Percentiles rank a stretch among this genome's conserved stretches.
These are phyloP conservation scores for Nothura maculosa DNA, from an alignment of 2,797 vertebrate genomes.

Conservation along the genomic window DNA sequence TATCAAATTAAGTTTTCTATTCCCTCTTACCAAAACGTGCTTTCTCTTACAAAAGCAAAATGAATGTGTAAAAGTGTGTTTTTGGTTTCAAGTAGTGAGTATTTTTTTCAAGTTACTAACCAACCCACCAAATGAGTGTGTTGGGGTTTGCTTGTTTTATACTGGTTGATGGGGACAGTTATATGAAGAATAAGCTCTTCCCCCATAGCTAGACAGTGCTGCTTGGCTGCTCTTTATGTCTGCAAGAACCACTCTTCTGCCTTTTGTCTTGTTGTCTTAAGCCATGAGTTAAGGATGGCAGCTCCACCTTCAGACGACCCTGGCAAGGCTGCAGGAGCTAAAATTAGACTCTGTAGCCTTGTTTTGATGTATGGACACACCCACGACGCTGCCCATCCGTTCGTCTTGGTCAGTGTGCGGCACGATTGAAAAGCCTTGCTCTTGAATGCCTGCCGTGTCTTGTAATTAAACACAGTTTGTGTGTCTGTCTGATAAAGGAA, in stretches of 20 bases:
- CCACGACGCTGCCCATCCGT: background rate
- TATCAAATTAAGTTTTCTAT: background rate
- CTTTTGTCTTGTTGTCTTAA: background rate
- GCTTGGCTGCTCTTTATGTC: background rate
- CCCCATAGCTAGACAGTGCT: background rate
- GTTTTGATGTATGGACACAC: background rate
- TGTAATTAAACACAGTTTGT: background rate
- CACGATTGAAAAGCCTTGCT: background rate
- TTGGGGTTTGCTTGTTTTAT: background rate
- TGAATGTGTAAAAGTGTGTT: background rate
- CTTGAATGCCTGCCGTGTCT: background rate
- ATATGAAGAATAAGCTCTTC: background rate
- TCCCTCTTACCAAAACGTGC: background rate
- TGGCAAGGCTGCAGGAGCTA: background rate
- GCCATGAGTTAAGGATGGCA: background rate
- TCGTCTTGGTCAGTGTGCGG: constrained; percentile 20
- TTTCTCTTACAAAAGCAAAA: background rate
- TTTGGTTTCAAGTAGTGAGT: background rate
- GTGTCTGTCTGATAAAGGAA: background rate
- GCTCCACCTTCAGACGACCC: background rate
- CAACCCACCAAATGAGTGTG: background rate
- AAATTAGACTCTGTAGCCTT: constrained; percentile 29
- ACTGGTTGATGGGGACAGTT: background rate
- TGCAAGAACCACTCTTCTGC: background rate
- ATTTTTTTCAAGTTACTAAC: background rate